Conservation (phyloP, 1,140 invertebrate species). For the Cyrtorhinus lividipennis region DNA sequence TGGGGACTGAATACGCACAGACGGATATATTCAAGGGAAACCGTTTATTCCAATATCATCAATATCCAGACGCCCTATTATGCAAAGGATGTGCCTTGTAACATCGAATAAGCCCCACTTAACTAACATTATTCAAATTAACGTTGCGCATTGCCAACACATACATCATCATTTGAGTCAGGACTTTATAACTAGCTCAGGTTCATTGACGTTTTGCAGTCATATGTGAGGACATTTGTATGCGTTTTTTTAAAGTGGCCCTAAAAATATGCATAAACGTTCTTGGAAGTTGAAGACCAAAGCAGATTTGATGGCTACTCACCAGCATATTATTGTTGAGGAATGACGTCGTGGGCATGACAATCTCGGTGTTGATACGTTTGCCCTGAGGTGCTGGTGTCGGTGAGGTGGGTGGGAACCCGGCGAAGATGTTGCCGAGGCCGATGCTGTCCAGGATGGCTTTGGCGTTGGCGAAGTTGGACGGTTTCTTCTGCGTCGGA, state of each 20-base stretch:
- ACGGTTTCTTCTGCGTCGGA: constrained; percentile 27
- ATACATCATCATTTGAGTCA: no score
- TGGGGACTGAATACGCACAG: no score
- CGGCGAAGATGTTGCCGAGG: neutral
- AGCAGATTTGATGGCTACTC: no score
- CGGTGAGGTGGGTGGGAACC: neutral
- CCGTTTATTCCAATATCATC: neutral
- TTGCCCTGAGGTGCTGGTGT: constrained; percentile 29
- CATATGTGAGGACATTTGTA: no score
- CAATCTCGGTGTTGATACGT: constrained; percentile 41
- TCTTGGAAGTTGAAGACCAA: no score
- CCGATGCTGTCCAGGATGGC: constrained; percentile 17
- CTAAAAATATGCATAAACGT: no score
- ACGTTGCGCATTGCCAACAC: neutral
- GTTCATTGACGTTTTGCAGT: no score
- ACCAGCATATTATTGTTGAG: constrained; percentile 33
- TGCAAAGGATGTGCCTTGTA: neutral
- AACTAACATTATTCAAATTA: constrained; percentile 8
- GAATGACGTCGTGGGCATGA: constrained; percentile 34
- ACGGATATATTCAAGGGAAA: neutral
- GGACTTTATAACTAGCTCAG: neutral
- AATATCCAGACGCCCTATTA: neutral
- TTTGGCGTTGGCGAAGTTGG: constrained; percentile 14
- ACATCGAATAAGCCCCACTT: constrained; percentile 1
- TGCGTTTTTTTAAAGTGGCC: no score